phyloP scores from a whole-genome alignment of 2,797 vertebrate genomes.

The Buceros bicornis region DNA sequence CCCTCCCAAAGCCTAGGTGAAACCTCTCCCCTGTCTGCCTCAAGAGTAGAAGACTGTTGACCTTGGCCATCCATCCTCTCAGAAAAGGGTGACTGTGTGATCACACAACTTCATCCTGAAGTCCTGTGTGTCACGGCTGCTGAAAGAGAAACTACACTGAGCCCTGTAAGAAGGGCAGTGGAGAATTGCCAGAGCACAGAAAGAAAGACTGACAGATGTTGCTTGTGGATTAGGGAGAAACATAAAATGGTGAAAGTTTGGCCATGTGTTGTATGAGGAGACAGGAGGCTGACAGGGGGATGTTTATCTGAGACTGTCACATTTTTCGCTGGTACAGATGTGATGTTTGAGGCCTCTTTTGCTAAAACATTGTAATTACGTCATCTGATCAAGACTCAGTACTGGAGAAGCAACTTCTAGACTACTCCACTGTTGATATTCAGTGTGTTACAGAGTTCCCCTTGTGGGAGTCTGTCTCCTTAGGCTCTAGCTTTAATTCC shows the following conservation, averaged over 20 bases:
- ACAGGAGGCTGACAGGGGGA: neutral
- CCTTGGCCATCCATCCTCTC: neutral
- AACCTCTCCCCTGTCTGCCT: neutral
- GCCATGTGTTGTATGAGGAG: neutral
- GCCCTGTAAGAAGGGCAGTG: neutral
- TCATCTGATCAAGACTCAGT: neutral
- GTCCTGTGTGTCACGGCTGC: neutral
- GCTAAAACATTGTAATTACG: neutral
- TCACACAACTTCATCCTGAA: neutral
- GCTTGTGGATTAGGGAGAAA: neutral
- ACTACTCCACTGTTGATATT: neutral
- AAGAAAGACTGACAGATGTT: neutral
- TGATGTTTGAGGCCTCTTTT: neutral
- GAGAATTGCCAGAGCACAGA: neutral
- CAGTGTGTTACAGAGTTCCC: neutral
- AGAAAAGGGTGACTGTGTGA: neutral
- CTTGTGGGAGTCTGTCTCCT: neutral
- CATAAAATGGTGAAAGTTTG: neutral
- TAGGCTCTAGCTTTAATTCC: neutral
- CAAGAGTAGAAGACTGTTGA: neutral
- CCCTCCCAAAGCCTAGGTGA: neutral
- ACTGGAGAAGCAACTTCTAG: neutral
- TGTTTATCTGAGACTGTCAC: neutral
- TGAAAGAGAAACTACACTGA: neutral
- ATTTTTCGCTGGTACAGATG: neutral